Evolutionary conservation across 2,797 vertebrate genomes (phyloP).

Genomic region (Neomorphus geoffroyi): DNA sequence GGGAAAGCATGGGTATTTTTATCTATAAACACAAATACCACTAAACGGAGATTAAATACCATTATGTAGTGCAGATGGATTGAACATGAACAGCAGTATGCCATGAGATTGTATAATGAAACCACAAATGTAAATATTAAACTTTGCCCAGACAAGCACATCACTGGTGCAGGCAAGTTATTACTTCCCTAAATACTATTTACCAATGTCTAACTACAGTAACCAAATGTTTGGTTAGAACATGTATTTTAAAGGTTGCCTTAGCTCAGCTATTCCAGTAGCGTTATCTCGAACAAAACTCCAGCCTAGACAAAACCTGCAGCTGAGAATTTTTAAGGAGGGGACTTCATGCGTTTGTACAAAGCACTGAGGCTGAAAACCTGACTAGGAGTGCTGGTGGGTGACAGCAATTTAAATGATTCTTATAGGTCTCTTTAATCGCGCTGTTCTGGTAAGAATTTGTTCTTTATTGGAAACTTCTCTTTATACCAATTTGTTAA

Average conservation of each 20-base stretch:
- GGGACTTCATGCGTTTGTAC: background rate
- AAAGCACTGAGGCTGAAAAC: background rate
- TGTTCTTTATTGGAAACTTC: background rate
- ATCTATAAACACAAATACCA: background rate
- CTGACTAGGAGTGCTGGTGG: background rate
- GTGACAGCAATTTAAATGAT: background rate
- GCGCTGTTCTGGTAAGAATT: background rate
- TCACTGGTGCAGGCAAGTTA: constrained; percentile 12
- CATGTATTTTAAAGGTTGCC: constrained; percentile 29
- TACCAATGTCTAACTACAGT: constrained; percentile 39
- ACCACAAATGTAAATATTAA: constrained; percentile 55
- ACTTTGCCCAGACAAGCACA: constrained; percentile 36
- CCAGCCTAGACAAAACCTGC: background rate
- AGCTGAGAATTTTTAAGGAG: background rate
- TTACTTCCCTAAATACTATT: constrained; percentile 37
- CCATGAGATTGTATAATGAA: background rate
- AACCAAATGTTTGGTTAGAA: constrained; percentile 51
- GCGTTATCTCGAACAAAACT: background rate
- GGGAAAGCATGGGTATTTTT: background rate
- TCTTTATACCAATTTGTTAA: background rate
- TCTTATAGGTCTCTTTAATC: background rate
- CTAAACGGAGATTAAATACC: background rate
- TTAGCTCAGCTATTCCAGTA: constrained; percentile 37
- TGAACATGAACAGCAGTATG: background rate
- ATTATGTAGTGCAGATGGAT: background rate